Conservation (phyloP, 1,140 invertebrate species). For the Drosophila kikkawai region DNA sequence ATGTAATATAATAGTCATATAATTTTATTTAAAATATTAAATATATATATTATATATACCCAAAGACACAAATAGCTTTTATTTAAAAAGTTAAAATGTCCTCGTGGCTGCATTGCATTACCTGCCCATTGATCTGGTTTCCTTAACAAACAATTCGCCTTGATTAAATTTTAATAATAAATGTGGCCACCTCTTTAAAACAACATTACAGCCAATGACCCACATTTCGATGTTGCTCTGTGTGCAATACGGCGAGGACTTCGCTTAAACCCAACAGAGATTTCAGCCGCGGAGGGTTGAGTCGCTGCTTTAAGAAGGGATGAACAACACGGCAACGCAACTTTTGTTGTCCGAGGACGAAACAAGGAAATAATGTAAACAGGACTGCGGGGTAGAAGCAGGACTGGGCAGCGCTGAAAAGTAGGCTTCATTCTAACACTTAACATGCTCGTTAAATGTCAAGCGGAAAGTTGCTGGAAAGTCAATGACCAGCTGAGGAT, state of each 20-base stretch:
- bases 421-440: slow-evolving; percentile 81
- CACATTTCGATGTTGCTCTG: slow-evolving; percentile 33
- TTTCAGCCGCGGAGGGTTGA: slow-evolving; percentile 1
- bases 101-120: background rate
- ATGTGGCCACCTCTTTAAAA: slow-evolving; percentile 44
- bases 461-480: slow-evolving; percentile 73
- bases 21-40: background rate
- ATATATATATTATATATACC: too few species aligned
- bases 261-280: slow-evolving; percentile 29
- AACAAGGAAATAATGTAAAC: slow-evolving; percentile 46
- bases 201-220: slow-evolving; percentile 52
- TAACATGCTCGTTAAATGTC: slow-evolving; percentile 81
- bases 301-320: slow-evolving; percentile 38
- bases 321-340: slow-evolving; percentile 49
- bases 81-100: background rate
- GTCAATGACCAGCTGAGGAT: slow-evolving; percentile 71
- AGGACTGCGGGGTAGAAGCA: background rate
- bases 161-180: slow-evolving; percentile 53
- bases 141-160: slow-evolving; percentile 36
- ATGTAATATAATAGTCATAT: background rate
- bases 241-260: background rate
- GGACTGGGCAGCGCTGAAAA: slow-evolving; percentile 50
- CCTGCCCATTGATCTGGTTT: slow-evolving; percentile 20
- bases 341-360: slow-evolving; percentile 73
- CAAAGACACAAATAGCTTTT: background rate